These are phyloP conservation scores for Umimayanthus chanpuru DNA, from an alignment of 92 coral and sea anemone genomes.

Conservation along the genomic window DNA sequence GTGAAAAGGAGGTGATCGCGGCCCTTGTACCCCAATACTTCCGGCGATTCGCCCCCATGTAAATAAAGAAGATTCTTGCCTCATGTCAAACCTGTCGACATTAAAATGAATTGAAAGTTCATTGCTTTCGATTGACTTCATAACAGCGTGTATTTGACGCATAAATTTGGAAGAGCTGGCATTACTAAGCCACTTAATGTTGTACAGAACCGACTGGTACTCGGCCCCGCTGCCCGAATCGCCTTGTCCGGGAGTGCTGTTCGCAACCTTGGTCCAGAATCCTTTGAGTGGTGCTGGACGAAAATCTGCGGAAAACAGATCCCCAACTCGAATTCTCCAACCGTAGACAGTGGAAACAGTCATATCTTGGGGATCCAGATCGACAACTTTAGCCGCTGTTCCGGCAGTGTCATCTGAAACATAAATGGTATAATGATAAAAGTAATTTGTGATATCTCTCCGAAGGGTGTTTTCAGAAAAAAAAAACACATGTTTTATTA, in stretches of 20 bases:
- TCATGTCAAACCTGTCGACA: slow-evolving; percentile 53
- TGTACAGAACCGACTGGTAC: slow-evolving; percentile 66
- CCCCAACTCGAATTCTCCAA: slow-evolving; percentile 69
- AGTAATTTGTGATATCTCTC: too few relatives aligned
- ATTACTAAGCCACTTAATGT: slow-evolving; percentile 55
- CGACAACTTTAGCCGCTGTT: slow-evolving; percentile 70
- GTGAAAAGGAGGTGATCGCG: slow-evolving; percentile 56
- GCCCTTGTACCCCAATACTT: slow-evolving; percentile 69
- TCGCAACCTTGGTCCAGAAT: slow-evolving; percentile 53
- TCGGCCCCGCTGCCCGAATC: slow-evolving; percentile 50
- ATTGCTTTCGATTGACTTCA: slow-evolving; percentile 48
- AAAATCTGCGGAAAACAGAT: slow-evolving; percentile 71
- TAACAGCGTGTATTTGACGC: slow-evolving; percentile 42
- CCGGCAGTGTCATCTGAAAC: slow-evolving; percentile 34
- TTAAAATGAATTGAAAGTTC: slow-evolving; percentile 74
- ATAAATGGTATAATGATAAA: too few relatives aligned
- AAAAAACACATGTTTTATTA: too few relatives aligned
- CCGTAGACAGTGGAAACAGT: slow-evolving; percentile 66
- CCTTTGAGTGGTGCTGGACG: slow-evolving; percentile 64
- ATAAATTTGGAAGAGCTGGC: slow-evolving; percentile 43
- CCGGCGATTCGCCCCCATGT: slow-evolving; percentile 74
- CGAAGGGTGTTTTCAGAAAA: too few relatives aligned
- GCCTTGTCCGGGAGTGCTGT: not conserved
- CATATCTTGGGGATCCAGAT: slow-evolving; percentile 70
- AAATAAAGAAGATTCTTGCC: slow-evolving; percentile 21